These are phyloP conservation scores for Rachycentron canadum DNA, from an alignment of 2,797 vertebrate genomes.

Conservation along the genomic window DNA sequence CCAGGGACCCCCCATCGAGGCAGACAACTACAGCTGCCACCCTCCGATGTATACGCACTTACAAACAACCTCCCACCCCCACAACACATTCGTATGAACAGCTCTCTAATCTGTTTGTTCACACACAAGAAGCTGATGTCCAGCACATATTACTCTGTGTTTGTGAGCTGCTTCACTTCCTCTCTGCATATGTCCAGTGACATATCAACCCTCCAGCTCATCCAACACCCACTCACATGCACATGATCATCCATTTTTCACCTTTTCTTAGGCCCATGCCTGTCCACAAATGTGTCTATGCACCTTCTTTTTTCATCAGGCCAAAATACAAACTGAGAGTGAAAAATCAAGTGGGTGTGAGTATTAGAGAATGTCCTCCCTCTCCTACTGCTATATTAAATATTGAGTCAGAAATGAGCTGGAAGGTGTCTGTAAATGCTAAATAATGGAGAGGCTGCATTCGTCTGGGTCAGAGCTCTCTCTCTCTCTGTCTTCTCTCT, in stretches of 20 bases:
- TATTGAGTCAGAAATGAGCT: constrained; percentile 97
- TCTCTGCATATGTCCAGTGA: not conserved
- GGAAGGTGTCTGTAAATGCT: constrained; percentile 99
- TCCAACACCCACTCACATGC: not conserved
- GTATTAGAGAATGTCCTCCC: constrained; percentile 63
- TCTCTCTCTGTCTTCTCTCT: constrained; percentile 88
- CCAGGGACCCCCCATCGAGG: constrained; percentile 40
- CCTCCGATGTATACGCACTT: no score
- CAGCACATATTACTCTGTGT: constrained; percentile 7
- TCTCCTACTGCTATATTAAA: constrained; percentile 88
- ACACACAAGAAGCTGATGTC: constrained; percentile 30
- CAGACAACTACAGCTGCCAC: constrained; percentile 1
- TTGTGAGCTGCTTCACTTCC: constrained; percentile 23
- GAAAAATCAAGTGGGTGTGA: constrained; percentile 70
- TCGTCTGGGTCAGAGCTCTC: constrained; percentile 92
- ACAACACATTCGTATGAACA: constrained; percentile 12
- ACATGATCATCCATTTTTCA: constrained; percentile 17
- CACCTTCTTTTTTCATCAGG: constrained; percentile 67
- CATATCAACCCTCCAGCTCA: not conserved
- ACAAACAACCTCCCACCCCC: not conserved
- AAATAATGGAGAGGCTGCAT: constrained; percentile 97
- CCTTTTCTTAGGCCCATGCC: not conserved
- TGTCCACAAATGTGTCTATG: constrained; percentile 36
- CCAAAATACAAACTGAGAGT: constrained; percentile 73
- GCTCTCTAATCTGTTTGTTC: constrained; percentile 21